Conservation (phyloP, 2,113 vertebrate species). For the Lathamus discolor region DNA sequence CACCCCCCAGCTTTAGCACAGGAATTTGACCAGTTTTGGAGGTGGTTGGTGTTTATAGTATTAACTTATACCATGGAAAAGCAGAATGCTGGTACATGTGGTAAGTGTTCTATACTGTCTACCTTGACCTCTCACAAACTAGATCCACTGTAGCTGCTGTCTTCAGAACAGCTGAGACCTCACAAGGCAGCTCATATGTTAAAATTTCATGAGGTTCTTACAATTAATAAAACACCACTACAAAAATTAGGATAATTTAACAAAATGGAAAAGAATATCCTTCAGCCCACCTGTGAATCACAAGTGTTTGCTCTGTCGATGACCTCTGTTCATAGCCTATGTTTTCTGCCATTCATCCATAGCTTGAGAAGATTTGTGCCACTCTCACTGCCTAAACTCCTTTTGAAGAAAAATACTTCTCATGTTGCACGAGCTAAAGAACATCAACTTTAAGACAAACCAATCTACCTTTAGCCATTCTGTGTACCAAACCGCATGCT, state of each 20-base stretch:
- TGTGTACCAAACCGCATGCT: neutral
- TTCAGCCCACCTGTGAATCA: neutral
- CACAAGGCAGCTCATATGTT: neutral
- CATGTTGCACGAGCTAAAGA: neutral
- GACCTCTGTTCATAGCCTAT: neutral
- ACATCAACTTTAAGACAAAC: neutral
- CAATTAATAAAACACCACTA: neutral
- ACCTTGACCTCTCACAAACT: neutral
- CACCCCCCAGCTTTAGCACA: neutral
- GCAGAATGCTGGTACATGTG: neutral
- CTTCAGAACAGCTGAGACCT: neutral
- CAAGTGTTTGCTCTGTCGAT: neutral
- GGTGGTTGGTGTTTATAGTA: neutral
- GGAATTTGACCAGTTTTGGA: neutral
- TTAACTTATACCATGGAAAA: neutral
- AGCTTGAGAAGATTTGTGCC: neutral
- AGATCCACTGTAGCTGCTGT: neutral
- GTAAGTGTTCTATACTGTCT: neutral
- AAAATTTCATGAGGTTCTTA: neutral
- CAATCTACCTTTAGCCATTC: neutral
- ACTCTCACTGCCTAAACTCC: neutral
- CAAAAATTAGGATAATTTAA: constrained; percentile 8
- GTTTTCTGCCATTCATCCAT: neutral
- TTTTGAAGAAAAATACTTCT: neutral
- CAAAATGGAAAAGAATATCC: neutral